phyloP scores from a whole-genome alignment of 2,797 vertebrate species.

The Spheniscus humboldti region DNA sequence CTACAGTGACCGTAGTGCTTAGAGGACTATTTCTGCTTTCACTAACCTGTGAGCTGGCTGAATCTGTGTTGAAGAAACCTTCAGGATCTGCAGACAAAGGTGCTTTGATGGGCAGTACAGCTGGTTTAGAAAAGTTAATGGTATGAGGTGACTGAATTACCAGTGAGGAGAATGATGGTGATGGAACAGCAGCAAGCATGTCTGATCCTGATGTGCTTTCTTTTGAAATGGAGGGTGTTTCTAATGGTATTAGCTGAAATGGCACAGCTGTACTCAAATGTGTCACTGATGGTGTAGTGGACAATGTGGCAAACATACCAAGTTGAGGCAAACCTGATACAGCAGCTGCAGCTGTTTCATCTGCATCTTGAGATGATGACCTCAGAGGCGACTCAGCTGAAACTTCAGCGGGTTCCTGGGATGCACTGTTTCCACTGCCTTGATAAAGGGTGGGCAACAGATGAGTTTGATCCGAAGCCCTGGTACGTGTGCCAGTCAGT shows the following conservation, averaged over 20 bases:
- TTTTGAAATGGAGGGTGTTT: constrained; percentile 54
- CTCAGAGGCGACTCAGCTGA: constrained; percentile 74
- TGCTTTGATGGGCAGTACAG: constrained; percentile 42
- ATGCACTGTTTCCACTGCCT: constrained; percentile 77
- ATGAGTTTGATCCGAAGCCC: constrained; percentile 74
- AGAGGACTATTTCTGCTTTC: constrained; percentile 29
- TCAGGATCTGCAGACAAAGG: constrained; percentile 50
- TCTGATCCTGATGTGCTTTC: constrained; percentile 31
- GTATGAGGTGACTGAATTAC: constrained; percentile 56
- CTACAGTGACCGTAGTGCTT: neutral
- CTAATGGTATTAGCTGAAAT: constrained; percentile 44
- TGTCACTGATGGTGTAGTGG: constrained; percentile 30
- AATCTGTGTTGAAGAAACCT: constrained; percentile 40
- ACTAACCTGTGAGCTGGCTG: constrained; percentile 34
- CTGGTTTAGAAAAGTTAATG: constrained; percentile 59
- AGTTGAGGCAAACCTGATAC: constrained; percentile 86
- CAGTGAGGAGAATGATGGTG: constrained; percentile 56
- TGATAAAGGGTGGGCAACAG: constrained; percentile 74
- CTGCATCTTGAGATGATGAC: constrained; percentile 59
- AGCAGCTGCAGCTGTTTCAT: constrained; percentile 68
- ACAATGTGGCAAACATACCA: constrained; percentile 62
- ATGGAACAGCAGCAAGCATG: constrained; percentile 13
- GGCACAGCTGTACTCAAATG: constrained; percentile 14
- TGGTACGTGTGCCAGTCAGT: constrained; percentile 64
- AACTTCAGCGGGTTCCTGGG: constrained; percentile 77